Evolutionary conservation across 2,113 vertebrate species (phyloP), one percentile per base, ranked within the genome.

Genomic region (Xiphophorus maculatus): DNA sequence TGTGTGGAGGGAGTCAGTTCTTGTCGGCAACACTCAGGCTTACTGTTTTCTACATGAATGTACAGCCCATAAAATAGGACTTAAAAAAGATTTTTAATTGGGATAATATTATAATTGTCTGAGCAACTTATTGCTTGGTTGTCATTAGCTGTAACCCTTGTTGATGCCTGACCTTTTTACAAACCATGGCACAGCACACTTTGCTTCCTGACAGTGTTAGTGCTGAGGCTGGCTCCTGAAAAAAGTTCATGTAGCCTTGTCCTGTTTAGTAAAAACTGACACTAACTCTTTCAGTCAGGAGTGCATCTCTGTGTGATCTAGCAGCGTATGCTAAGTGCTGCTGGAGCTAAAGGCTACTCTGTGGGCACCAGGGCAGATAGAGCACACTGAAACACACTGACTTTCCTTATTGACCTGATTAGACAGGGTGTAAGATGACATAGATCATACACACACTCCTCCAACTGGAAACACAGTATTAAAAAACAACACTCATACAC

Each of bases 301-400:
- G 90, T 76, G 82, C 86, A 90, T 89, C 87, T 73, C 83, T 89
- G 87, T 91, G 87, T 90, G 90, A 91, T 89, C 91, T 91, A 77
- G 86, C 71, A 73, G 79, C 86, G 84, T 93, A 91, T 93, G 92
- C 90, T 93, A 92, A 93, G 90, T 90, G 90, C 85, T 90, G 87
- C 87, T 80, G 81, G 66, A 84, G 88, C 92, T 90, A 71, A 77
- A 71, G 91, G 90, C 92, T 75, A 90, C 85, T 91, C 89, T 87
- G 88, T 85, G 87, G 88, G 88, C 89, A 86, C 81, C 82, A 76
- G 87, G 90, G 90, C 86, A 89, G 78, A 86, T 87, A 84, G 82
- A 84, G 85, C 79, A 74, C 77, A 83, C 90, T 85, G 80, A 73
- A 83, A 79, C 79, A 87, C 80, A 83, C 84, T 87, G 84, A 77